Base-by-base conservation (phyloP, 2,113 vertebrate species). In the Actenoides hombroni region DNA sequence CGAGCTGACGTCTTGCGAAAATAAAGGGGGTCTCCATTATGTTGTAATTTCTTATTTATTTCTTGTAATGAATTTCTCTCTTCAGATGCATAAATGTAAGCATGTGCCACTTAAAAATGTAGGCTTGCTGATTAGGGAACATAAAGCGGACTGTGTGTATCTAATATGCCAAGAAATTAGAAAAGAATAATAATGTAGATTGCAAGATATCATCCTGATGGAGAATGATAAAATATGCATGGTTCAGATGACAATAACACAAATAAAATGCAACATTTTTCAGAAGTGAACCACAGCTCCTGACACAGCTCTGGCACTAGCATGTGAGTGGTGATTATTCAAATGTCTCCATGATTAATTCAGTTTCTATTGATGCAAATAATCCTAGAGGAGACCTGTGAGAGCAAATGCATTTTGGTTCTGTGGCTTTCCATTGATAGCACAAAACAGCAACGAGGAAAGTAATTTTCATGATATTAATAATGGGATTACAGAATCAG, bases 401-500 rank as follows among this genome's bases (percentile, higher is more conserved):
- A 97, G n/a, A 84, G 95, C 96, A 97, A 97, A 98, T 98, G 96
- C 97, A 97, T 97, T 97, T 97, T 94, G 79, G 88, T 98, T 95
- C 97, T 94, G 95, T 95, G 95, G 88, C 86, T 98, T 98, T 95
- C 97, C 96, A 97, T 89, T 96, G 98, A 97, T 97, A 98, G 97
- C 94, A 96, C 90, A 93, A 96, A 98, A 97, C 92, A 95, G 97
- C 94, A 94, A 92, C 92, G 96, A 97, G 95, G 96, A 97, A 98
- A 98, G 97, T 97, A 39, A 97, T 98, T 98, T 98, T 97, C 92
- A 89, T 98, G 96, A 98, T 98, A 98, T 98, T 98, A 98, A 98
- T 98, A 98, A 98, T 96, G 95, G 95, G 95, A 98, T 98, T 98
- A 98, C 97, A 98, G 97, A 98, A 98, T 97, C 97, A 97, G 98